Evolutionary conservation across 1,140 invertebrate genomes (phyloP), one percentile per base, ranked within the genome.

Genomic region (Prorops nasuta): DNA sequence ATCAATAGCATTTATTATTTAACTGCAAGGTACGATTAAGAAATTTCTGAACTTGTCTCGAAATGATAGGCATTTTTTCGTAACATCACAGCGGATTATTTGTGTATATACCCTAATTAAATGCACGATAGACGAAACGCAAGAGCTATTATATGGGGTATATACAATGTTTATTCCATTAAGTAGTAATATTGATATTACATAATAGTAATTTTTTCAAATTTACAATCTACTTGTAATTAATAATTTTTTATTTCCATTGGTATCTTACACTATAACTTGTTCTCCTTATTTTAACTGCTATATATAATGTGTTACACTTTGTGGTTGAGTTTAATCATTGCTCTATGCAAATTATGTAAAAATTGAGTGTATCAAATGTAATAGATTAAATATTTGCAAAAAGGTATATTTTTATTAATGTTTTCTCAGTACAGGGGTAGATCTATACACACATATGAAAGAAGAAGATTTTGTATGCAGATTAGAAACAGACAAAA

Each of bases 171-270:
- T 59, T 56, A 58, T 59, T 54, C 28, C 36, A 34, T 34, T 35
- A 22, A 21, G 43, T 22, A 39, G 12, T 43, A 37, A 47, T 60
- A 9, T 51, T n/a, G n/a, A n/a, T 34, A 54, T 61, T 61, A 61
- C 32, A 39, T 61, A 61, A 61, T 60, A 36, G 15, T 22, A 40
- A 28, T 36, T 45, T 49, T 45, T 46, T 16, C 58, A 56, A 59
- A 49, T 17, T 46, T 47, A 37, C 45, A 35, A 42, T 6, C 31
- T 39, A 9, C 14, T 17, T 16, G 18, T 21, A 17, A 20, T 10
- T 3, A 42, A 17, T 22, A 43, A 18, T 35, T 39, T 47, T 35
- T 38, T 14, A 28, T 15, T 9, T 16, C 14, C 31, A 52, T 22
- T 36, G 28, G 18, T 12, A 31, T 40, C 17, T 9, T 24, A 36